A percentile compares a stretch with the other conserved stretches of the same genome.
phyloP scores from a whole-genome alignment of 2,797 vertebrate genomes.

The Danio kyathit region DNA sequence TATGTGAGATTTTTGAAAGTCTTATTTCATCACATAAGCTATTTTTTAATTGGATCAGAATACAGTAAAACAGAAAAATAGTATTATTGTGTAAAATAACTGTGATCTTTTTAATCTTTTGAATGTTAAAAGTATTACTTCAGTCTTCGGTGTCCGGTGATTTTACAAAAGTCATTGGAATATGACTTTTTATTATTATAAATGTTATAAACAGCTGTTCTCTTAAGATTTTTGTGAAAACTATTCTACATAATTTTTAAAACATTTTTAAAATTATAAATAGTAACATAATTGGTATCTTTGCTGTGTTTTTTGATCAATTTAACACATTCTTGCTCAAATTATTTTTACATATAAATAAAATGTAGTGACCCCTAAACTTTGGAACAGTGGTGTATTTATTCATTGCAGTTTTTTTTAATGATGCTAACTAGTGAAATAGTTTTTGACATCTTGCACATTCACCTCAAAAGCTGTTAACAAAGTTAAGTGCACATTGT shows the following conservation, averaged over 20 bases:
- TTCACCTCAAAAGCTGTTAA: neutral
- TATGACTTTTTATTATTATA: constrained; percentile 6
- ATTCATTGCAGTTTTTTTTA: neutral
- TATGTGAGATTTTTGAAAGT: neutral
- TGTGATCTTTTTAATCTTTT: neutral
- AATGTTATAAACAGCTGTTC: neutral
- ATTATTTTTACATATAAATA: neutral
- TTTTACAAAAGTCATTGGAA: neutral
- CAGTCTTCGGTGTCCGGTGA: neutral
- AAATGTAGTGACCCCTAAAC: constrained; percentile 1
- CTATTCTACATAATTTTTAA: neutral
- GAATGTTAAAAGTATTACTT: neutral
- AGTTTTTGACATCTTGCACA: neutral
- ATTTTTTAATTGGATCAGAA: neutral
- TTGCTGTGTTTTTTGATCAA: neutral
- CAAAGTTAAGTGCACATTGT: constrained; percentile 19
- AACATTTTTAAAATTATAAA: no score
- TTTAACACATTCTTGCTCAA: neutral
- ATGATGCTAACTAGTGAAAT: neutral
- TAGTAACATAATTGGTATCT: neutral
- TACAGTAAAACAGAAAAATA: neutral
- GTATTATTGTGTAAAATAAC: neutral
- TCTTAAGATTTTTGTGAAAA: neutral
- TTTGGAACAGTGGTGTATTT: neutral
- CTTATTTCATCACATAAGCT: neutral